These are phyloP conservation scores for Octopus sinensis DNA, from an alignment of 1,140 invertebrate genomes.

Conservation along the genomic window DNA sequence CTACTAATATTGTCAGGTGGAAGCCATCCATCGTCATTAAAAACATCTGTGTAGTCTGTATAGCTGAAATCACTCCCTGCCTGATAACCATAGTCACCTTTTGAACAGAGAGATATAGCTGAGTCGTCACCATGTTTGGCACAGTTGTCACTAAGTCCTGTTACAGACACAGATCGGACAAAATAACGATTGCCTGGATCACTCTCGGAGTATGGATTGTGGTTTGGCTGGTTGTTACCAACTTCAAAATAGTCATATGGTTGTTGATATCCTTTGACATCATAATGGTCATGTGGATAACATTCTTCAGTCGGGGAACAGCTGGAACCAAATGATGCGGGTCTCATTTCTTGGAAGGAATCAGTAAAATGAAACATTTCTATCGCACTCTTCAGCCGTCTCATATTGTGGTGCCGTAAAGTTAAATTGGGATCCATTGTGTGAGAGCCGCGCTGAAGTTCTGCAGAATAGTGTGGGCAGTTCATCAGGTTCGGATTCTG, in stretches of 20 bases:
- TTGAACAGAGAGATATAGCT: conserved; percentile 45
- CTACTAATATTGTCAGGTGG: conserved; percentile 42
- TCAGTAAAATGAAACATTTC: conserved; percentile 41
- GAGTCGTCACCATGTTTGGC: conserved; percentile 45
- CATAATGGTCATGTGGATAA: not conserved
- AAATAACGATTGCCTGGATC: conserved; percentile 36
- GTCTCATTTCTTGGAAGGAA: conserved; percentile 34
- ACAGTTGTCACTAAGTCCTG: conserved; percentile 35
- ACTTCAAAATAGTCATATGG: not conserved
- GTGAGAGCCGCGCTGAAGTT: not conserved
- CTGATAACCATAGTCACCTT: conserved; percentile 43
- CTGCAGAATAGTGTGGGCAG: not conserved
- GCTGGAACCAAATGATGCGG: not conserved
- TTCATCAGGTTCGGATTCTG: too few relatives aligned
- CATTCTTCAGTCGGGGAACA: not conserved
- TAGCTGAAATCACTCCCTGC: conserved; percentile 51
- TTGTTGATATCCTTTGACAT: not conserved
- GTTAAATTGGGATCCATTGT: conserved; percentile 45
- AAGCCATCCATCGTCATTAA: conserved; percentile 40
- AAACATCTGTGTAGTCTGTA: conserved; percentile 32
- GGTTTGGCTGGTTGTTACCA: not conserved
- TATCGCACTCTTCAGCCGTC: conserved; percentile 35
- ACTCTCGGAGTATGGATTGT: conserved; percentile 33
- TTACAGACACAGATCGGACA: conserved; percentile 29
- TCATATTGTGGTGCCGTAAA: conserved; percentile 44